Conservation (phyloP, 2,888 invertebrate species). For the Ophonus ardosiacus region DNA sequence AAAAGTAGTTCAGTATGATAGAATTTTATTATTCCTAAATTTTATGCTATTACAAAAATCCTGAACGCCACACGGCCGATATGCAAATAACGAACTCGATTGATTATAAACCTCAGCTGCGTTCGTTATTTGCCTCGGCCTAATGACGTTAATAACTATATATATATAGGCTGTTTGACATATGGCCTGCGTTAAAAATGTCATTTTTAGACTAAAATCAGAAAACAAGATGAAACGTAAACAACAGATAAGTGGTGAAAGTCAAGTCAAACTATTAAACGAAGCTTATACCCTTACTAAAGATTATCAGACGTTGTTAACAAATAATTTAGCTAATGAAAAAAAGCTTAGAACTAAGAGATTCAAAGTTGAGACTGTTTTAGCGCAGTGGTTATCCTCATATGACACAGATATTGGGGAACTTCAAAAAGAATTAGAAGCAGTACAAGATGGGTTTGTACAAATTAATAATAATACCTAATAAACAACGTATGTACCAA, state of each 20-base stretch:
- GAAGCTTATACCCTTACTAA: slow-evolving; percentile 75
- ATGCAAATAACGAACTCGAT: no score
- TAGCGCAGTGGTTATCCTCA: slow-evolving; percentile 79
- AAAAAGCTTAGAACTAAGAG: slow-evolving; percentile 78
- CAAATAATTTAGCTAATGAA: slow-evolving; percentile 77
- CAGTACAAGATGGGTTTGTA: slow-evolving; percentile 73
- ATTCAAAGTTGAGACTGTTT: slow-evolving; percentile 79
- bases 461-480: background rate
- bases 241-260: slow-evolving; percentile 74
- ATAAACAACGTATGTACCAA: no score
- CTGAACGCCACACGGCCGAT: no score
- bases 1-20: no score
- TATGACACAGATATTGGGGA: slow-evolving; percentile 81
- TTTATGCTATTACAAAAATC: no score
- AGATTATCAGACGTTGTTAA: slow-evolving; percentile 76
- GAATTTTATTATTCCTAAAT: no score
- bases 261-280: slow-evolving; percentile 76
- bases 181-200: no score
- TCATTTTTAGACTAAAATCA: background rate
- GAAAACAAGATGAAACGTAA: background rate
- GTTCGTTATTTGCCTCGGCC: no score
- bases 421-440: slow-evolving; percentile 78
- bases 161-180: no score
- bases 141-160: no score
- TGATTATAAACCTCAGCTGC: no score